These are phyloP conservation scores for Osmerus mordax DNA, from an alignment of 2,113 vertebrate species.

Conservation along the genomic window DNA sequence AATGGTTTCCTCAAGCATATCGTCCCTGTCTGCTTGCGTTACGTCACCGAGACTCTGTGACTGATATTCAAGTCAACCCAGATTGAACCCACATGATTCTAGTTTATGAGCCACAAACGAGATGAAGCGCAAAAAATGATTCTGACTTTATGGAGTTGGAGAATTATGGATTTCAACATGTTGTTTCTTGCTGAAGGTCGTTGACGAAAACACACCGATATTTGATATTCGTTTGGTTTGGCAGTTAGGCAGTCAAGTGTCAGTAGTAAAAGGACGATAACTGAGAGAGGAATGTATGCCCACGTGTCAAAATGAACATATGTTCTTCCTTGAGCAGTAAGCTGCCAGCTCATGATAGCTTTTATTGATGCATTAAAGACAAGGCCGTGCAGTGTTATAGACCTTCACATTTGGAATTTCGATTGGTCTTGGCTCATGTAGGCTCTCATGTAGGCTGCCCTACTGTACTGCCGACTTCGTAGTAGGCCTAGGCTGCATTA, in stretches of 20 bases:
- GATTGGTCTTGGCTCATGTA: too few species aligned
- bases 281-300: too few species aligned
- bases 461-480: too few species aligned
- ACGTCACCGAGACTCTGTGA: conserved; percentile 49
- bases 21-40: conserved; percentile 50
- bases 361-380: too few species aligned
- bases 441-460: too few species aligned
- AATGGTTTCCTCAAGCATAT: conserved; percentile 54
- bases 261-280: too few species aligned
- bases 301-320: too few species aligned
- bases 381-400: too few species aligned
- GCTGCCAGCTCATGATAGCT: too few species aligned
- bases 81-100: conserved; percentile 39
- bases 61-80: conserved; percentile 45
- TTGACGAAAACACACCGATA: background rate
- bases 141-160: conserved; percentile 21
- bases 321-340: too few species aligned
- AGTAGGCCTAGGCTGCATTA: too few species aligned
- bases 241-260: background rate
- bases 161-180: conserved; percentile 11
- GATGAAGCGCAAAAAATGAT: conserved; percentile 19
- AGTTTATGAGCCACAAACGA: conserved; percentile 36
- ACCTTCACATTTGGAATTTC: too few species aligned
- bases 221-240: background rate
- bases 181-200: background rate